Evolutionary conservation across 2,113 vertebrate species (phyloP).

Genomic region (Shinisaurus crocodilurus): DNA sequence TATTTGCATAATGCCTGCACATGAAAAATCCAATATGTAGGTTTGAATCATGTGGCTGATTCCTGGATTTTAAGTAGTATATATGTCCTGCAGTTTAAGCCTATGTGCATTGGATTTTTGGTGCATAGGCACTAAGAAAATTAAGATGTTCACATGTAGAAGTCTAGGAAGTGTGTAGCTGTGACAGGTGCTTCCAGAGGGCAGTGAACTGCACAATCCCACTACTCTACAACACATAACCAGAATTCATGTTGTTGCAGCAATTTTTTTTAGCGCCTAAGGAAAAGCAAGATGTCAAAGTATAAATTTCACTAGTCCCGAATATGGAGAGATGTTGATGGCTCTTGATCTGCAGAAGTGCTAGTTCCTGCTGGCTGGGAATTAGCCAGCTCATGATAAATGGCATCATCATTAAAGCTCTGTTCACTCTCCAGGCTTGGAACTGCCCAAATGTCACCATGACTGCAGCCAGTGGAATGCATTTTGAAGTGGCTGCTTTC

Average conservation of each 20-base stretch:
- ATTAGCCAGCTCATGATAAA: fast-evolving
- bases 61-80: background rate
- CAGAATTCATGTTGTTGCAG: background rate
- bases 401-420: background rate
- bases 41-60: background rate
- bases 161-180: background rate
- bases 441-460: background rate
- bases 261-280: background rate
- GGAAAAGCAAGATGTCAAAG: fast-evolving
- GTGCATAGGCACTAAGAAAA: background rate
- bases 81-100: background rate
- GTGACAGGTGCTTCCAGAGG: background rate
- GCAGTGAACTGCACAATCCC: background rate
- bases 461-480: fast-evolving
- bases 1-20: background rate
- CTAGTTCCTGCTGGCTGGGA: fast-evolving
- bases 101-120: background rate
- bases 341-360: background rate
- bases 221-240: background rate
- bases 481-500: background rate
- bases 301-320: background rate
- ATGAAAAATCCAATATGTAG: background rate
- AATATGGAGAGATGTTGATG: background rate
- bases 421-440: fast-evolving
- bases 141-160: background rate